Evolutionary conservation across 2,113 vertebrate species (phyloP), one percentile per base, ranked within the genome.

Genomic region (Sinocyclocheilus rhinocerous): DNA sequence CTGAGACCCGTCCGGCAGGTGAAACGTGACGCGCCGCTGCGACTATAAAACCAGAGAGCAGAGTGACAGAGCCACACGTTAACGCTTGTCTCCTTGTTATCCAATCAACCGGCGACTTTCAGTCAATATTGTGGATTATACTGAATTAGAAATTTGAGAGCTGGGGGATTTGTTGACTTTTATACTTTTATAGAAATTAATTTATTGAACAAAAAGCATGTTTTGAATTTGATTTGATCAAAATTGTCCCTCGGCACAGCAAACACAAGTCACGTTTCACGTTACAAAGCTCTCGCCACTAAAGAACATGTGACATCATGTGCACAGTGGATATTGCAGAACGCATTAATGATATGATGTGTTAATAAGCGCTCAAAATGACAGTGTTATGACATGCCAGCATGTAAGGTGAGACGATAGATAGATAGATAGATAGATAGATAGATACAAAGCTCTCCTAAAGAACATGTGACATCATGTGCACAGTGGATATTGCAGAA

Each of bases 1-100:
- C 95, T 99, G 98, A 92, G 98, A 99, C 94, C 98, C 98, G 77
- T 99, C 98, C 0, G 98, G 98, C 93, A 99, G 97, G 96, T 99
- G 98, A 96, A 99, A 99, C 86, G 98, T 99, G 96, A 99, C 98
- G 85, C 98, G 98, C 77, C 98, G 97, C 95, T 99, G 98, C 91
- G 98, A 99, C 97, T 99, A 97, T 95, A 96, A 96, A 97, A 96
- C 95, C 97, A 94, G 90, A 97, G 94, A 97, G 95, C 95, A 97
- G 95, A 95, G 97, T 95, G 97, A 92, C 92, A 91, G 91, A 13
- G 92, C 89, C 84, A 91, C 81, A 80, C 6, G 33, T 81, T 83
- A 83, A 55, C 39, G 73, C 61, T 29, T 45, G 70, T 87, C 85
- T 83, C 85, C 7, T 52, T 63, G 11, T 76, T 26, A 39, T 18